Base-by-base conservation (phyloP, 2,113 vertebrate genomes). In the Rhineura floridana region DNA sequence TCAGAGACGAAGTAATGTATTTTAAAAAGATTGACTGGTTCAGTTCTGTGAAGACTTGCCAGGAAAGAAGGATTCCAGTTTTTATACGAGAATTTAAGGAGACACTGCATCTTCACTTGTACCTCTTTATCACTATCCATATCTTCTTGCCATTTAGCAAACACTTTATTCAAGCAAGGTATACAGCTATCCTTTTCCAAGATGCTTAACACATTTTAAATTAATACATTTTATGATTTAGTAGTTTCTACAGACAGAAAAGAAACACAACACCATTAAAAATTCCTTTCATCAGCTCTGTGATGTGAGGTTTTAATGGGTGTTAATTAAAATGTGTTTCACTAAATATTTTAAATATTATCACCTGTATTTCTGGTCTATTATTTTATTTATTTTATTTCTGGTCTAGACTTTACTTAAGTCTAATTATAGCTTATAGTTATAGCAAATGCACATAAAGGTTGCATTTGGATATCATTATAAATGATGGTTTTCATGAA, bases 291-390 rank as follows among this genome's bases (percentile, higher is more conserved):
- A 36, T 30, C 50, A n/a, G 3, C 21, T 67, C 5, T 0, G 19
- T 69, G 36, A 55, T 0, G 0, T 19, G 39, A 25, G 44, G 44
- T 46, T 52, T 50, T 21, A 44, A 62, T 0, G 5, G 1, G 9
- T 39, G 5, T 33, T 0, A 1, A 46, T 0, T 84, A 72, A 69
- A 52, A 36, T 55, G 81, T 72, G 83, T n/a, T 28, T n/a, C 39
- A n/a, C n/a, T 72, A 73, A 36, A 72, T 28, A 73, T 59, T 84
- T 78, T 36, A 52, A 69, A 76, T 55, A 86, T 7, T 0, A 0
- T 77, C 62, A 84, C 39, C 17, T 10, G 0, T 59, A 17, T 50
- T 50, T 10, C 48, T 4, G 55, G 55, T 19, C 55, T 59, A 88
- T n/a, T n/a, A n/a, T n/a, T n/a, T n/a, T n/a, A n/a, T n/a, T n/a